Evolutionary conservation across 2,113 vertebrate genomes (phyloP).

Genomic region (Hyaena hyaena): DNA sequence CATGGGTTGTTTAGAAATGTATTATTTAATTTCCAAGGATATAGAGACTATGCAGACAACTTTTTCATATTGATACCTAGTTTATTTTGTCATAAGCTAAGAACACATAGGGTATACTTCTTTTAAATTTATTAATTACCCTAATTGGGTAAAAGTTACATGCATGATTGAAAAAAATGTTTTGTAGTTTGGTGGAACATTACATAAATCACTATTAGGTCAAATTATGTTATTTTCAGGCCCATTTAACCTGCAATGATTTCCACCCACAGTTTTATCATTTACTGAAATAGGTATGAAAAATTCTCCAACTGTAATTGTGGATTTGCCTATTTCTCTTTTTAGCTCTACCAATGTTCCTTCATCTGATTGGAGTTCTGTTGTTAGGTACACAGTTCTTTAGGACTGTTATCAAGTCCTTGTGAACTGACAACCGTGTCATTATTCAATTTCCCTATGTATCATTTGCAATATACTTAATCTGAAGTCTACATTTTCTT

Average conservation of each 20-base stretch:
- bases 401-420: not conserved
- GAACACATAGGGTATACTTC: not conserved
- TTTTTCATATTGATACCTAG: not conserved
- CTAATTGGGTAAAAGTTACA: not conserved
- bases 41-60: not conserved
- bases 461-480: not conserved
- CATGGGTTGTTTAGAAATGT: not conserved
- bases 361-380: not conserved
- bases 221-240: not conserved
- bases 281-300: not conserved
- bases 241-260: not conserved
- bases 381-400: not conserved
- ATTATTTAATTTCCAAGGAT: not conserved
- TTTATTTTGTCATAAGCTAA: not conserved
- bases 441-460: not conserved
- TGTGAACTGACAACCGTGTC: not conserved
- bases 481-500: not conserved
- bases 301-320: not conserved
- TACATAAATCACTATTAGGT: not conserved
- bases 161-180: not conserved
- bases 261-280: not conserved
- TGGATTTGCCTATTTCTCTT: not conserved
- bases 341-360: not conserved
- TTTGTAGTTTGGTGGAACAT: not conserved
- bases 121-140: not conserved